Conservation (phyloP, 2,113 vertebrate genomes). For the Pterocles burchelli region DNA sequence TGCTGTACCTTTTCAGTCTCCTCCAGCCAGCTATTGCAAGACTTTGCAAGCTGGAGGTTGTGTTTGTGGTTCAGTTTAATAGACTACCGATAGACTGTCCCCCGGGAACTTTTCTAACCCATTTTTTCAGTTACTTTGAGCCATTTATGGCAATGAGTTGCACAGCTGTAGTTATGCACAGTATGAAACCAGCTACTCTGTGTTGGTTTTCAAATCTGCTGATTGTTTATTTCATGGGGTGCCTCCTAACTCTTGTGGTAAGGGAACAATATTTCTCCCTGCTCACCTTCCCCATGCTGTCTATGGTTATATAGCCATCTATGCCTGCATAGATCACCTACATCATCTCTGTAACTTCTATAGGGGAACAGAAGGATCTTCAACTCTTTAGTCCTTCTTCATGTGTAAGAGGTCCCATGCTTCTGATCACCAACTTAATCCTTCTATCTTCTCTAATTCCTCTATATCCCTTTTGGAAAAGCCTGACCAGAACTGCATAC, state of each 20-base stretch:
- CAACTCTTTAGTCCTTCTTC: not conserved
- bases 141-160: conserved; percentile 13
- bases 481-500: not conserved
- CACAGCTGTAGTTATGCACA: not conserved
- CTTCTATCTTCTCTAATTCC: not conserved
- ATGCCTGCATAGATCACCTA: not conserved
- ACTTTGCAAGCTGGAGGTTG: not conserved
- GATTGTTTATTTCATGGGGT: not conserved
- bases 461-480: not conserved
- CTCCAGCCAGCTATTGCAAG: not conserved
- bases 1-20: not conserved
- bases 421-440: not conserved
- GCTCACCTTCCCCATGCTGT: not conserved
- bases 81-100: not conserved
- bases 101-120: not conserved
- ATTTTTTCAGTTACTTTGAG: conserved; percentile 6
- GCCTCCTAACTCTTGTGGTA: not conserved
- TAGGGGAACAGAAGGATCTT: not conserved
- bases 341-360: not conserved
- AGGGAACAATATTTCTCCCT: not conserved
- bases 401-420: not conserved
- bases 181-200: not conserved
- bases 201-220: not conserved
- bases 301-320: not conserved
- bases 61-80: not conserved